Evolutionary conservation across 2,888 invertebrate species (phyloP).

Genomic region (Drosophila antonietae): DNA sequence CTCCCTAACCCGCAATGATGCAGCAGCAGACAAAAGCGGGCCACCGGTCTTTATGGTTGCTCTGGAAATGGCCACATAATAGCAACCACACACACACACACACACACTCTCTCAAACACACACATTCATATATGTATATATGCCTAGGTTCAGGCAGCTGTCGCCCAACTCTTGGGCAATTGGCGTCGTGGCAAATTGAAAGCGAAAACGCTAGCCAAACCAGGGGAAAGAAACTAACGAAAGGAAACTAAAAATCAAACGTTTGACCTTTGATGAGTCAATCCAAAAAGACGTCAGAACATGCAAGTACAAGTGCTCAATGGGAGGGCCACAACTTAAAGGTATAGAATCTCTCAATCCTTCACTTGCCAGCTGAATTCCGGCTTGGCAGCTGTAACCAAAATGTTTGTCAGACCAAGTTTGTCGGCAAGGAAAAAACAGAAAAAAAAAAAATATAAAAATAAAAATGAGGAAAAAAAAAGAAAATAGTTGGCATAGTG

Average conservation of each 20-base stretch:
- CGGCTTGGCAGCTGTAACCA: conserved; percentile 53
- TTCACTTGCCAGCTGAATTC: conserved; percentile 30
- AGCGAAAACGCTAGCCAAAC: conserved; percentile 58
- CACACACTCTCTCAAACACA: not conserved
- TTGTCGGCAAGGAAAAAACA: conserved; percentile 26
- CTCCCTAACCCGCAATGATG: conserved; percentile 10
- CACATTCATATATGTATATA: conserved; percentile 5
- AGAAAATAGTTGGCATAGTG: conserved; percentile 62
- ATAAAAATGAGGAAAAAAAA: too few relatives aligned
- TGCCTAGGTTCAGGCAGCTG: conserved; percentile 43
- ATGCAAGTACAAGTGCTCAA: conserved; percentile 18
- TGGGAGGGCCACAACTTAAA: conserved; percentile 47
- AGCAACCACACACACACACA: conserved; percentile 41
- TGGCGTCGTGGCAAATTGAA: conserved; percentile 73
- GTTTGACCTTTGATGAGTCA: conserved; percentile 75
- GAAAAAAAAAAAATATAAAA: conserved; percentile 3
- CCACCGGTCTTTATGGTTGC: conserved; percentile 53
- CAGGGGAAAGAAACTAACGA: conserved; percentile 26
- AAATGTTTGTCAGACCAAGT: conserved; percentile 72
- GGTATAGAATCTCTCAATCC: conserved; percentile 39
- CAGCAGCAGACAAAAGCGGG: conserved; percentile 60
- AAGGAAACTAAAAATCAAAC: conserved; percentile 59
- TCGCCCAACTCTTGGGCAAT: conserved; percentile 62
- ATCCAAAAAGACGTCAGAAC: conserved; percentile 55
- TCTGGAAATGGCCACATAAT: conserved; percentile 75